A percentile compares a stretch with the other conserved stretches of the same genome.
phyloP scores from a whole-genome alignment of 2,113 vertebrate species.

The Laticauda colubrina region DNA sequence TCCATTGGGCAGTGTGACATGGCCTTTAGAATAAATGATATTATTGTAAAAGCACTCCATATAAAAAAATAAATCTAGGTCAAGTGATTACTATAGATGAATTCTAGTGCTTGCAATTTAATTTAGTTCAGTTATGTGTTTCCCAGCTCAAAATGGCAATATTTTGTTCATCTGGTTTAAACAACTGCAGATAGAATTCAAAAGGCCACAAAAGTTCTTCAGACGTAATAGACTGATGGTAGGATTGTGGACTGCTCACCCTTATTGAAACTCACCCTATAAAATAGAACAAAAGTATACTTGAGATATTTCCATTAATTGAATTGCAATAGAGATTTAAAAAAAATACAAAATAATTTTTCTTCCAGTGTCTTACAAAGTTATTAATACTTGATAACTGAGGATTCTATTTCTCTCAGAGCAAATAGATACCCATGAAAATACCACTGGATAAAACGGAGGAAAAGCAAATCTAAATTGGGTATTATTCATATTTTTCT shows the following conservation, averaged over 20 bases:
- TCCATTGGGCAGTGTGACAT: too few relatives aligned
- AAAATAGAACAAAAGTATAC: background rate
- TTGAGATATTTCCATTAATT: background rate
- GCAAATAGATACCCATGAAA: background rate
- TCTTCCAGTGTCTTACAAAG: background rate
- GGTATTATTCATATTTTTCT: background rate
- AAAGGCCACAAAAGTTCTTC: background rate
- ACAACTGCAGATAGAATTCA: background rate
- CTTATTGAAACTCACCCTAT: background rate
- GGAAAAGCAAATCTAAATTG: background rate
- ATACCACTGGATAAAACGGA: background rate
- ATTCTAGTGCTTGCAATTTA: background rate
- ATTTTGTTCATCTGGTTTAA: background rate
- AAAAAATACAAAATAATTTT: background rate
- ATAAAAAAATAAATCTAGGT: background rate
- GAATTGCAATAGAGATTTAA: background rate
- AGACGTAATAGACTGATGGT: background rate
- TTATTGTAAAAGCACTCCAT: background rate
- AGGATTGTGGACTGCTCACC: background rate
- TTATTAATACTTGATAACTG: background rate
- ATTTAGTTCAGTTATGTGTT: background rate
- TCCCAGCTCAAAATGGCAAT: background rate
- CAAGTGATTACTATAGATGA: background rate
- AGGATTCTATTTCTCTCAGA: background rate
- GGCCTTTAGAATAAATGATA: background rate